These are phyloP conservation scores for Schizopygopsis malacanthus DNA, from an alignment of 2,797 vertebrate species.

Conservation along the genomic window DNA sequence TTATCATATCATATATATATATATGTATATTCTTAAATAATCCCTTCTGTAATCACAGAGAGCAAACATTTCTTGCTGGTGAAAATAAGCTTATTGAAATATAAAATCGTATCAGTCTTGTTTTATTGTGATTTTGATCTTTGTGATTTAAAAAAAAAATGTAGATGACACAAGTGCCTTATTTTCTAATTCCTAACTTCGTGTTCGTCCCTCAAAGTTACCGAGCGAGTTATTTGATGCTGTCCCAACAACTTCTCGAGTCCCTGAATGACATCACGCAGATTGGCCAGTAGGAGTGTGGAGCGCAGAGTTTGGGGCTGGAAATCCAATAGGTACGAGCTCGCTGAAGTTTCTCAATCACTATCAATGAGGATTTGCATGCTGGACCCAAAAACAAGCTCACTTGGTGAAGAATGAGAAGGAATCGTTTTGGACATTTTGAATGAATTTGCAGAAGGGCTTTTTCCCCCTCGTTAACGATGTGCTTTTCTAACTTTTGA, in stretches of 20 bases:
- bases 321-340: conserved; percentile 61
- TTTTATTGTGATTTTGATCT: neutral
- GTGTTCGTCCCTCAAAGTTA: conserved; percentile 11
- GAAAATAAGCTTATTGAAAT: neutral
- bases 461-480: conserved; percentile 50
- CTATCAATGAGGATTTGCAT: conserved; percentile 38
- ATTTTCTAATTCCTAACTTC: conserved; percentile 15
- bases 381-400: conserved; percentile 12
- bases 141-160: neutral
- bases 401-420: neutral
- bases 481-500: conserved; percentile 47
- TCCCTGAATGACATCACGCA: conserved; percentile 78
- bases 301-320: conserved; percentile 73
- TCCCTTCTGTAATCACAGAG: neutral
- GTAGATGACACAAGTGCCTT: neutral
- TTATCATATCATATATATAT: too few relatives aligned
- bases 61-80: neutral
- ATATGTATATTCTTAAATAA: neutral
- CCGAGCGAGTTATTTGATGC: conserved; percentile 41
- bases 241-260: conserved; percentile 40
- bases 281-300: conserved; percentile 76
- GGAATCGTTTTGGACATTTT: conserved; percentile 11
- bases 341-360: conserved; percentile 60
- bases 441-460: neutral
- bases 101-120: neutral